A percentile compares a stretch with the other conserved stretches of the same genome.
These are phyloP conservation scores for Mechanitis mazaeus DNA, from an alignment of 2,888 invertebrate genomes.

Conservation along the genomic window DNA sequence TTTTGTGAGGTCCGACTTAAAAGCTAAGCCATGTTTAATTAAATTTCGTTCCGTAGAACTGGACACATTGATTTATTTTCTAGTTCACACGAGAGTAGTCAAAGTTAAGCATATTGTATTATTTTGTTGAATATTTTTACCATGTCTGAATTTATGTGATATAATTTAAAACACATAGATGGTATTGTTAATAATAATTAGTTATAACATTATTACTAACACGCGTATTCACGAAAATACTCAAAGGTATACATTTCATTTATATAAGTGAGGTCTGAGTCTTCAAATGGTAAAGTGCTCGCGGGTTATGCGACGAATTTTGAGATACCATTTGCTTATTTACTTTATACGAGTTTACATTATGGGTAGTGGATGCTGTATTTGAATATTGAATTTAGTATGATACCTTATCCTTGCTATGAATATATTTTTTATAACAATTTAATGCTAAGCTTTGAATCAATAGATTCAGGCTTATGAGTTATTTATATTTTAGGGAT, in stretches of 20 bases:
- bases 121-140: too few relatives aligned
- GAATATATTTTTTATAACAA: not conserved
- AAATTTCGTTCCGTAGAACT: too few relatives aligned
- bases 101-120: too few relatives aligned
- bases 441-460: too few relatives aligned
- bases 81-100: too few relatives aligned
- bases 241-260: constrained; percentile 18
- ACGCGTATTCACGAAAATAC: constrained; percentile 4
- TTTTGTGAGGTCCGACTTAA: too few relatives aligned
- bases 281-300: constrained; percentile 16
- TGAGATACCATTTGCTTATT: constrained; percentile 12
- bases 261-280: constrained; percentile 23
- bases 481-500: too few relatives aligned
- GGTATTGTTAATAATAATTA: not conserved
- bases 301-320: constrained; percentile 12
- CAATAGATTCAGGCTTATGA: too few relatives aligned
- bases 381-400: constrained; percentile 3
- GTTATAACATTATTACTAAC: not conserved
- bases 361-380: not conserved
- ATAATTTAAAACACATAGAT: not conserved
- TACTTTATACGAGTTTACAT: constrained; percentile 8
- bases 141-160: not conserved
- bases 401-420: not conserved
- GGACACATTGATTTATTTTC: too few relatives aligned
- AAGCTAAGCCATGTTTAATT: too few relatives aligned